Percentiles rank a stretch among this genome's conserved stretches.
These are phyloP conservation scores for Rana temporaria DNA, from an alignment of 2,113 vertebrate species.

Conservation along the genomic window DNA sequence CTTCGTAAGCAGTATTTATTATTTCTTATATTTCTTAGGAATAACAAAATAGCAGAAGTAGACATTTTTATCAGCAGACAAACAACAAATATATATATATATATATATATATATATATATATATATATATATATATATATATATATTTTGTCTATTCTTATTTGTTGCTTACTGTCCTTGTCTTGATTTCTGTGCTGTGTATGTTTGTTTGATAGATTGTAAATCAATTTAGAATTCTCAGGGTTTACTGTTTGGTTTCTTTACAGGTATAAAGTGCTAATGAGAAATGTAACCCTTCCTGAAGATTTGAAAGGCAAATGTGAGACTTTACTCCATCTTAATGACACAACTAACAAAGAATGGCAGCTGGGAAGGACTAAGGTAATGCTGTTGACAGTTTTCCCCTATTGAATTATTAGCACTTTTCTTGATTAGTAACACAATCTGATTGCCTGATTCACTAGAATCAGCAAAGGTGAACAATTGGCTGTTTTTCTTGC, in stretches of 20 bases:
- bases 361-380: slow-evolving; percentile 97
- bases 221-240: background rate
- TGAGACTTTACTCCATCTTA: slow-evolving; percentile 78
- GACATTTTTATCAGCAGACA: too few relatives aligned
- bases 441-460: too few relatives aligned
- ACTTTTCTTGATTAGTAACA: background rate
- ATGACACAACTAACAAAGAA: slow-evolving; percentile 80
- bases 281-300: slow-evolving; percentile 72
- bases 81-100: too few relatives aligned
- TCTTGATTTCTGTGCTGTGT: too few relatives aligned
- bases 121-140: too few relatives aligned
- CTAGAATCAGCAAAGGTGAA: too few relatives aligned
- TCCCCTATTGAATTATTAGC: background rate
- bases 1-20: too few relatives aligned
- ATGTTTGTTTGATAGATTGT: too few relatives aligned
- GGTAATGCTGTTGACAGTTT: slow-evolving; percentile 70
- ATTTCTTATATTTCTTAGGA: too few relatives aligned
- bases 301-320: slow-evolving; percentile 84
- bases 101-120: too few relatives aligned
- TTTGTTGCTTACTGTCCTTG: background rate
- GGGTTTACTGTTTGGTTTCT: accelerated
- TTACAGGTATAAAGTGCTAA: slow-evolving; percentile 86
- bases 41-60: too few relatives aligned
- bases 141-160: background rate
- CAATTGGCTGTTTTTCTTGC: too few relatives aligned